Conservation (phyloP, 2,797 vertebrate genomes). For the Pteronotus mesoamericanus region DNA sequence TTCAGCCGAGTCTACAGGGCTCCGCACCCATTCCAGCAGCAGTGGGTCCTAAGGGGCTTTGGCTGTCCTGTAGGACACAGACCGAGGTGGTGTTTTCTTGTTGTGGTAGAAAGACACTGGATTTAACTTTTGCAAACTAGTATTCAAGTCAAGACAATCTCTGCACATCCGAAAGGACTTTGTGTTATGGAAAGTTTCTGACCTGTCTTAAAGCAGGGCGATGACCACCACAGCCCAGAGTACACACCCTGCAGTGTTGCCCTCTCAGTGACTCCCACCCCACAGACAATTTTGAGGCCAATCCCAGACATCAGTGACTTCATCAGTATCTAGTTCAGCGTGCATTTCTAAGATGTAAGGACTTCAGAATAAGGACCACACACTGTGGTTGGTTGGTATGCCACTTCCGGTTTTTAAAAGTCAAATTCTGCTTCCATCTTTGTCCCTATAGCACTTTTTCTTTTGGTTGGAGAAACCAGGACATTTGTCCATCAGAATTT, state of each 20-base stretch:
- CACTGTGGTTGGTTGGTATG: neutral
- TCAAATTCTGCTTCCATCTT: neutral
- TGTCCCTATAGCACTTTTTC: neutral
- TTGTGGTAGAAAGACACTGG: neutral
- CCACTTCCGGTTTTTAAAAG: neutral
- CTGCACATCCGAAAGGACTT: neutral
- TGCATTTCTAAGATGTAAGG: neutral
- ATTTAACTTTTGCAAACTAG: neutral
- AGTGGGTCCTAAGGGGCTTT: neutral
- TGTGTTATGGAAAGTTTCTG: neutral
- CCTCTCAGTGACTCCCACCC: neutral
- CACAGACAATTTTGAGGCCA: fast-evolving
- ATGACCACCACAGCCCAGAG: fast-evolving
- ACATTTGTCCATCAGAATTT: neutral
- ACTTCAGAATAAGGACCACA: neutral
- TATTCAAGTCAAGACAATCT: neutral
- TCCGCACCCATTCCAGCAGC: fast-evolving
- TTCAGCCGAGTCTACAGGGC: too few species aligned
- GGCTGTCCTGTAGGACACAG: fast-evolving
- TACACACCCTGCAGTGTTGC: too few species aligned
- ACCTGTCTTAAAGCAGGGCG: neutral
- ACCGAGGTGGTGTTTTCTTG: neutral
- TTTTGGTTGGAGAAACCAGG: neutral
- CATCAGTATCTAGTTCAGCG: neutral
- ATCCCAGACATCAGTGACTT: neutral